These are phyloP conservation scores for Neomonachus schauinslandi DNA, from an alignment of 2,113 vertebrate genomes.

Conservation along the genomic window DNA sequence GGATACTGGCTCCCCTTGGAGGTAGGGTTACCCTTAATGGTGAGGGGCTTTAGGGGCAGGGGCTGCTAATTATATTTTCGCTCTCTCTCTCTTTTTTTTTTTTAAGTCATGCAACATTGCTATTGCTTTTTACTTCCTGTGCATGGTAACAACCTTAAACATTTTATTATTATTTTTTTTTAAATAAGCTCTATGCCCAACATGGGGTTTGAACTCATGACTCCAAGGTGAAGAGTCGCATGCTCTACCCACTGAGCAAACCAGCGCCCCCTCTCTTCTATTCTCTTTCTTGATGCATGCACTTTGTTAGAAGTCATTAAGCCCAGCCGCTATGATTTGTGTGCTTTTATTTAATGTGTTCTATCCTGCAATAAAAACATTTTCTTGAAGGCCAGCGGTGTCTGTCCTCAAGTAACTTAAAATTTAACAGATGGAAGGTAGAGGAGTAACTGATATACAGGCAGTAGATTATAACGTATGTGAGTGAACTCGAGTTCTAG, in stretches of 20 bases:
- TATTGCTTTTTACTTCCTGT: neutral
- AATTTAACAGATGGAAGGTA: neutral
- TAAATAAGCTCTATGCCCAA: neutral
- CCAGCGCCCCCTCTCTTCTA: neutral
- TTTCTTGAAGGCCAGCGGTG: neutral
- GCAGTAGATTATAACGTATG: neutral
- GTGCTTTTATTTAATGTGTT: neutral
- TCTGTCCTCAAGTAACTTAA: neutral
- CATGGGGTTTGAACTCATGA: neutral
- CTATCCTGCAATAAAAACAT: neutral
- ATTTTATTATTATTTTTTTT: neutral
- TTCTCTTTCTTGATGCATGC: accelerated
- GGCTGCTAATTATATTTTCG: neutral
- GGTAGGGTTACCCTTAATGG: accelerated
- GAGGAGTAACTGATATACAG: neutral
- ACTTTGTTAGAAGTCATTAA: neutral
- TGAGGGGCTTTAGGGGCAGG: accelerated
- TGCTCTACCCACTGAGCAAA: neutral
- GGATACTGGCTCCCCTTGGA: neutral
- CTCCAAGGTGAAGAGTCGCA: neutral
- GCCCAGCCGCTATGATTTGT: accelerated
- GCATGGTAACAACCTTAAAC: neutral
- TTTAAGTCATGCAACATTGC: neutral
- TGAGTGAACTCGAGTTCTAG: neutral
- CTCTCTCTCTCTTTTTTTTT: neutral